Base-by-base conservation (phyloP, 2,888 invertebrate species). In the Agrochola macilenta region DNA sequence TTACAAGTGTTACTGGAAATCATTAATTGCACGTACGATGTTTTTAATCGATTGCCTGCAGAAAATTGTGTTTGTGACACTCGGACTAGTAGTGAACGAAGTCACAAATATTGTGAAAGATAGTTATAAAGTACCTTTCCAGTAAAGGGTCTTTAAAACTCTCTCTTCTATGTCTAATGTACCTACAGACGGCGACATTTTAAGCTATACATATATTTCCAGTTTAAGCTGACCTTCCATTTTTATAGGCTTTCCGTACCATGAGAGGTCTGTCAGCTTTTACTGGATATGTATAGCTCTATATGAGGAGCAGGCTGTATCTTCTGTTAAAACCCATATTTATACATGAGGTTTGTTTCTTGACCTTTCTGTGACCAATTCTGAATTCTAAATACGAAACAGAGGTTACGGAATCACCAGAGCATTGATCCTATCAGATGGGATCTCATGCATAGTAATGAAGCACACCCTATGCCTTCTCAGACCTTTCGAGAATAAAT, bases 401-500 rank as follows among this genome's bases (percentile, higher is more conserved):
- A 46, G 46, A 20, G 69, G 61, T 54, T 63, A 83, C 46, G 52
- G 39, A 58, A 79, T 75, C 17, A 39, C 30, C 46, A 58, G 61
- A 66, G 52, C 43, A 46, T 74, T 79, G 58, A 58, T 63, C 69
- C 81, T 54, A 64, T 57, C 76, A 30, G 49, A 76, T 64, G 54
- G 64, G 60, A 54, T 43, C 54, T 71, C 76, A 80, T 80, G 70
- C 49, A 80, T 80, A 71, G 17, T 71, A 76, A 82, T 80, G 39
- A 69, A 69, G 39, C 49, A 74, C 54, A 54, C 64, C 69, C 69
- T 30, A 60, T 35, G 23, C 63, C 11, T 63, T 68, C 39, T 71
- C n/a, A 83, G 65, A 71, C 54, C 65, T 65, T 82, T 70, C 82
- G 65, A 82, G 46, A 80, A 77, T 58, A 65, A 65, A 65, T 14